phyloP scores from a whole-genome alignment of 2,888 invertebrate species.

The Phortica magna region DNA sequence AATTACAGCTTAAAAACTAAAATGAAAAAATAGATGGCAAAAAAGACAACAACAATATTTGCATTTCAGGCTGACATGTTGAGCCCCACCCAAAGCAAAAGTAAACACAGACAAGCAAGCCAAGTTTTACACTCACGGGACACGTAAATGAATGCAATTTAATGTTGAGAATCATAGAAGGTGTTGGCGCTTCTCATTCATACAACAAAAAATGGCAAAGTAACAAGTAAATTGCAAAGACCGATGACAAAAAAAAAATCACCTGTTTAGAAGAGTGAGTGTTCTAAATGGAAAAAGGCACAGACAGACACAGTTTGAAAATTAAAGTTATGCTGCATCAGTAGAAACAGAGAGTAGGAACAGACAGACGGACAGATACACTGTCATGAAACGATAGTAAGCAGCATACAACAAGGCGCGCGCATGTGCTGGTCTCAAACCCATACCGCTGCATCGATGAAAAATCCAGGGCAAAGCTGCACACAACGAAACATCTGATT shows the following conservation, averaged over 20 bases:
- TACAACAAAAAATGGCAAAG: constrained; percentile 30
- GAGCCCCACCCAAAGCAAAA: constrained; percentile 23
- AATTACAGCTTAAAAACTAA: constrained; percentile 13
- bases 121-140: background rate
- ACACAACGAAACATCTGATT: constrained; percentile 7
- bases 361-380: background rate
- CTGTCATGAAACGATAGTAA: background rate
- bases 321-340: constrained; percentile 12
- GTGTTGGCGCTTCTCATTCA: background rate
- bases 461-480: constrained; percentile 30
- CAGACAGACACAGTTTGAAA: background rate
- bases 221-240: constrained; percentile 7
- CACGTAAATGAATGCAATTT: constrained; percentile 4
- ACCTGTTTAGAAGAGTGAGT: background rate
- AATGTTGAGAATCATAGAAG: too few relatives aligned
- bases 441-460: background rate
- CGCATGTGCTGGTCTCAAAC: constrained; percentile 1
- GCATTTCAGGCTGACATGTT: background rate
- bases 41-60: constrained; percentile 8
- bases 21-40: background rate
- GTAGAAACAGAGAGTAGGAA: background rate
- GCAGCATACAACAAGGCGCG: background rate
- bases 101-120: background rate
- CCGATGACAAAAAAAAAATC: background rate
- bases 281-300: too few relatives aligned